Evolutionary conservation across 2,113 vertebrate species (phyloP).

Genomic region (Bungarus multicinctus): DNA sequence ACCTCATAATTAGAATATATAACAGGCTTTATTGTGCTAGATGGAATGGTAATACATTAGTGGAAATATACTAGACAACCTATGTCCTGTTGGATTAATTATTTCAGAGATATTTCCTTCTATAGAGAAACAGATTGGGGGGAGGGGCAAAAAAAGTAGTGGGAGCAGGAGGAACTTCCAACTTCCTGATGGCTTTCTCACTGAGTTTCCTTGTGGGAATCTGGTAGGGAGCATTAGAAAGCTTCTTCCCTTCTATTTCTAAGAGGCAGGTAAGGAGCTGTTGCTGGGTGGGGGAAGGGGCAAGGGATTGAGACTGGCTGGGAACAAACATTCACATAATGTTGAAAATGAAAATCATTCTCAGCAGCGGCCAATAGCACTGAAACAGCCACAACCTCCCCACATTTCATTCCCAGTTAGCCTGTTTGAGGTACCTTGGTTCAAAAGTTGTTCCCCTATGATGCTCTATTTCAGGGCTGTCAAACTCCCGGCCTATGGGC

Average conservation of each 20-base stretch:
- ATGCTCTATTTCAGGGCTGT: background rate
- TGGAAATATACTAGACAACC: background rate
- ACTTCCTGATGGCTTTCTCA: background rate
- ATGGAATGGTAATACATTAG: background rate
- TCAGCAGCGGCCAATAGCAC: background rate
- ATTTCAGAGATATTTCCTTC: background rate
- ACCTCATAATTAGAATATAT: background rate
- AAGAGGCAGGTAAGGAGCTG: background rate
- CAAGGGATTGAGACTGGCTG: background rate
- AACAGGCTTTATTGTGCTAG: background rate
- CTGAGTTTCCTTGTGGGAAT: background rate
- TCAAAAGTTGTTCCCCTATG: background rate
- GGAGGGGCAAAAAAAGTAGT: background rate
- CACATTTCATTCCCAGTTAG: background rate
- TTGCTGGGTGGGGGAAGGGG: background rate
- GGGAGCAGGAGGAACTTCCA: background rate
- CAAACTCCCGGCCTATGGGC: too few species aligned
- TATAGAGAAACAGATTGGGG: background rate
- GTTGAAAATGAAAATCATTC: background rate
- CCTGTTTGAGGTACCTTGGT: background rate
- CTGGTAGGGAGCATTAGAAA: background rate
- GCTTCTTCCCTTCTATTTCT: background rate
- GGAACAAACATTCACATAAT: background rate
- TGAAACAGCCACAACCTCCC: background rate
- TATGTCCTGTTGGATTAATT: background rate